Conservation (phyloP, 2,113 vertebrate genomes). For the Amazona vittata region DNA sequence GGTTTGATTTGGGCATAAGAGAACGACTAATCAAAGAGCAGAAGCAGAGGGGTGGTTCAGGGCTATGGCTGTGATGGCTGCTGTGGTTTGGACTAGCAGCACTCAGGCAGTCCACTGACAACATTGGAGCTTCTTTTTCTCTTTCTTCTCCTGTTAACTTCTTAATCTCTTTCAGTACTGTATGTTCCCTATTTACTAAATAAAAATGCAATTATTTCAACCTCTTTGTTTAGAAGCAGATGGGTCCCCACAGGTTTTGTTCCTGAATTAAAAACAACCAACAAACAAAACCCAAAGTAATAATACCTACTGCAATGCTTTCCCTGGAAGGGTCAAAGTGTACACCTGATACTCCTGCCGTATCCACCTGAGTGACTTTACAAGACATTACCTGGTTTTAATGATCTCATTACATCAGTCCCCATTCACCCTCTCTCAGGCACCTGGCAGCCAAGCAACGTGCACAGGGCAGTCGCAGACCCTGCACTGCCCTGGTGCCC, state of each 20-base stretch:
- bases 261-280: not conserved
- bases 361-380: conserved; percentile 79
- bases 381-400: conserved; percentile 90
- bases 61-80: not conserved
- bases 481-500: not conserved
- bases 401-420: conserved; percentile 92
- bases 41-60: not conserved
- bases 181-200: not conserved
- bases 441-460: conserved; percentile 50
- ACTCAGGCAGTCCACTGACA: not conserved
- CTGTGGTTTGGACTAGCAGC: not conserved
- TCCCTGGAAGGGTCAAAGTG: not conserved
- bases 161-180: not conserved
- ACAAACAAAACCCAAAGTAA: not conserved
- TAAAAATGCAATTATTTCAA: not conserved
- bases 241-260: not conserved
- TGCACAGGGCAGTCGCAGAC: not conserved
- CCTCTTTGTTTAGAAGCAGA: not conserved
- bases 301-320: not conserved
- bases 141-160: not conserved
- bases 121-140: fast-evolving
- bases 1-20: fast-evolving
- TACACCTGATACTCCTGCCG: conserved; percentile 73
- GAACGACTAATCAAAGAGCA: fast-evolving
- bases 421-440: conserved; percentile 47